Evolutionary conservation across 2,888 invertebrate species (phyloP).

Genomic region (Neoascia interrupta): DNA sequence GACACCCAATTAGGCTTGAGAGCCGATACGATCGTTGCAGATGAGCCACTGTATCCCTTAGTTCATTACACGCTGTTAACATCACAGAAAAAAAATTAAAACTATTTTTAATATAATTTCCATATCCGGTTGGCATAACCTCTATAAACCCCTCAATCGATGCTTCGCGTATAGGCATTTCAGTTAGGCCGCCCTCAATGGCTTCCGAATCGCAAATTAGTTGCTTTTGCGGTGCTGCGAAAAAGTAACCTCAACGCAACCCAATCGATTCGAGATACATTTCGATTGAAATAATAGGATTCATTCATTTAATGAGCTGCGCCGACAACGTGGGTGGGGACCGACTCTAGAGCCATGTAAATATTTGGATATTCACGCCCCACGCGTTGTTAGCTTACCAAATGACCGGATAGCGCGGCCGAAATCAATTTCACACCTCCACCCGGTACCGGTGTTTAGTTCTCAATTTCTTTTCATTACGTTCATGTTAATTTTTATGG

Average conservation of each 20-base stretch:
- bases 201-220: constrained; percentile 26
- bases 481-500: constrained; percentile 7
- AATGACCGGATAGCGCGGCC: not conserved
- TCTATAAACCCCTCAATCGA: constrained; percentile 25
- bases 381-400: constrained; percentile 1
- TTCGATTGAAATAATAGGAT: no score
- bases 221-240: constrained; percentile 8
- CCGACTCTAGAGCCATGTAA: not conserved
- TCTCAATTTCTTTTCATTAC: constrained; percentile 10
- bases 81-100: no score
- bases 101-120: constrained; percentile 13
- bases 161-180: no score
- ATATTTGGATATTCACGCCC: constrained; percentile 2
- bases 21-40: constrained; percentile 26
- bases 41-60: no score
- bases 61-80: no score
- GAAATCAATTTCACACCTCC: constrained; percentile 20
- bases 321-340: no score
- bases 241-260: no score
- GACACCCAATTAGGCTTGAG: constrained; percentile 45
- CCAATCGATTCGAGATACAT: no score
- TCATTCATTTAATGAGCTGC: no score
- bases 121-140: constrained; percentile 8
- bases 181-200: constrained; percentile 29
- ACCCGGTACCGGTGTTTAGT: not conserved